Percentiles rank a stretch among this genome's conserved stretches.
phyloP scores from a whole-genome alignment of 2,888 invertebrate genomes.

The Thecophora atra region DNA sequence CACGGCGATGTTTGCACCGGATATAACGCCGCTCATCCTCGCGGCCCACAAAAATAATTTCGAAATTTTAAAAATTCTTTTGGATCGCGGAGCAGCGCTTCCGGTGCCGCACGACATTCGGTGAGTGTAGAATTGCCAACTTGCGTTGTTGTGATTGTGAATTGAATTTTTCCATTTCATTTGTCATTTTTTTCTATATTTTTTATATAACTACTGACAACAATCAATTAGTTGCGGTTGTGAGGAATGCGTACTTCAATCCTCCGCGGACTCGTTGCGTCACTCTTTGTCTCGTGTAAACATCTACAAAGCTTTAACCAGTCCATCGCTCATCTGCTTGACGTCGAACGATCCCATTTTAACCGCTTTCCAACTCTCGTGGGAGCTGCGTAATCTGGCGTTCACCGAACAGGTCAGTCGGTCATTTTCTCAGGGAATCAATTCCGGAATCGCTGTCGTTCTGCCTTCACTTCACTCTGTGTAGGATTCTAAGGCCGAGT shows the following conservation, averaged over 20 bases:
- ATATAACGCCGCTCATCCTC: constrained; percentile 91
- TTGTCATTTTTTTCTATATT: neutral
- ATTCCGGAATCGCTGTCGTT: constrained; percentile 1
- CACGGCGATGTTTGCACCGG: constrained; percentile 87
- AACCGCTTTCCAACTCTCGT: constrained; percentile 93
- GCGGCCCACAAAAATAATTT: constrained; percentile 96
- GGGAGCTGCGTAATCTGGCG: constrained; percentile 90
- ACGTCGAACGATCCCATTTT: constrained; percentile 92
- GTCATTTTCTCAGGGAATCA: neutral
- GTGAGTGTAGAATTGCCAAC: constrained; percentile 66
- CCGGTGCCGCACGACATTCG: constrained; percentile 87
- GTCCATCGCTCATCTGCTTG: constrained; percentile 92
- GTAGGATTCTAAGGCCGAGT: constrained; percentile 89
- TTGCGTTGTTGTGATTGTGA: neutral
- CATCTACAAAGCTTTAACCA: constrained; percentile 90
- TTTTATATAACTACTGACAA: neutral
- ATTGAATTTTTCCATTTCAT: too few species aligned
- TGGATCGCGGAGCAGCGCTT: constrained; percentile 91
- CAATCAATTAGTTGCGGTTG: constrained; percentile 77
- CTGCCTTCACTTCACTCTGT: constrained; percentile 25
- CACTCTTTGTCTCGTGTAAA: constrained; percentile 91
- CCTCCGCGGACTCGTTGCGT: constrained; percentile 79
- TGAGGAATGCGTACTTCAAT: constrained; percentile 82
- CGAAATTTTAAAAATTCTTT: constrained; percentile 91
- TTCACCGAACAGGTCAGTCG: constrained; percentile 79